Conservation (phyloP, 2,888 invertebrate species). For the Campaea margaritaria region DNA sequence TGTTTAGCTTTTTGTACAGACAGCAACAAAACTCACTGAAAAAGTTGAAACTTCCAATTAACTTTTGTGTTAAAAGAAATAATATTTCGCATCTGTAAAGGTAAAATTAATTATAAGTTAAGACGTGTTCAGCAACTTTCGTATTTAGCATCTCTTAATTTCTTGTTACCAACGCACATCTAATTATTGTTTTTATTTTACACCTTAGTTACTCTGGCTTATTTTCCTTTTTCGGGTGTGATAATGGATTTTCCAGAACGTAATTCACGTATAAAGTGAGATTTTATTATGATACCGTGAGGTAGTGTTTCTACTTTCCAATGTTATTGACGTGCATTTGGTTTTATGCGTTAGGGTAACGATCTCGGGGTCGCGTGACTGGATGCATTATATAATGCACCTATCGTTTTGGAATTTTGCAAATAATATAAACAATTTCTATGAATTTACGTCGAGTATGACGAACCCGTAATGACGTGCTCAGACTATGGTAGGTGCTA, state of each 20-base stretch:
- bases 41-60: too few relatives aligned
- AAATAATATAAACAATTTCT: too few relatives aligned
- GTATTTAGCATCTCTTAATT: neutral
- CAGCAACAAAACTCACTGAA: too few relatives aligned
- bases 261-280: conserved; percentile 54
- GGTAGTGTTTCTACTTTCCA: conserved; percentile 68
- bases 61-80: too few relatives aligned
- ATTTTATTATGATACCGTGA: conserved; percentile 73
- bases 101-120: too few relatives aligned
- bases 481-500: too few relatives aligned
- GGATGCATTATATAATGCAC: conserved; percentile 57
- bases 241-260: conserved; percentile 74
- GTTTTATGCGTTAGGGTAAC: conserved; percentile 68
- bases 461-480: too few relatives aligned
- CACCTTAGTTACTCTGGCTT: conserved; percentile 57
- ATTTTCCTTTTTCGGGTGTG: conserved; percentile 67
- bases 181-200: conserved; percentile 45
- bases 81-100: too few relatives aligned
- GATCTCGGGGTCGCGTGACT: conserved; percentile 66
- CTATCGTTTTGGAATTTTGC: neutral
- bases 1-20: too few relatives aligned
- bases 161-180: neutral
- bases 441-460: too few relatives aligned
- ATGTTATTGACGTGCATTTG: conserved; percentile 70
- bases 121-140: too few relatives aligned